phyloP scores from a whole-genome alignment of 2,113 vertebrate genomes.

The Anoplopoma fimbria region DNA sequence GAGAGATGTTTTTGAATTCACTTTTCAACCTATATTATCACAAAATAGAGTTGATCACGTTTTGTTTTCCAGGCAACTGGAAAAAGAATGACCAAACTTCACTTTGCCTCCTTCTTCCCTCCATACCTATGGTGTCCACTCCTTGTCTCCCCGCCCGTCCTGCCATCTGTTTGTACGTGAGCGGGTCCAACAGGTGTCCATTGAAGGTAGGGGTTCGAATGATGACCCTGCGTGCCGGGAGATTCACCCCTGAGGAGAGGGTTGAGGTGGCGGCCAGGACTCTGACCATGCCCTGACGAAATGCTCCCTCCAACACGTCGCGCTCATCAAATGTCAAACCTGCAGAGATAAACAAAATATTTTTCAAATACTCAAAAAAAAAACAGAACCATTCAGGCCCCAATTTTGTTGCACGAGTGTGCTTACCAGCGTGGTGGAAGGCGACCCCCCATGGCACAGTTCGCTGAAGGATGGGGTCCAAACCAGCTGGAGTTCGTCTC shows the following conservation, averaged over 20 bases:
- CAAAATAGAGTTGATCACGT: background rate
- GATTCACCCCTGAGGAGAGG: conserved; percentile 96
- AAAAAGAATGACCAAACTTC: background rate
- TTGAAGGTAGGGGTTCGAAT: conserved; percentile 93
- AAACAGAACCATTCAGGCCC: background rate
- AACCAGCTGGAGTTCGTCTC: conserved; percentile 88
- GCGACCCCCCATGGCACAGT: conserved; percentile 94
- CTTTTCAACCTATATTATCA: too few species aligned
- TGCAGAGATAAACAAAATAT: conserved; percentile 56
- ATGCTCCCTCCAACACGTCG: conserved; percentile 93
- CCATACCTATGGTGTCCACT: conserved; percentile 89
- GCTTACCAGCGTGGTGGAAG: conserved; percentile 96
- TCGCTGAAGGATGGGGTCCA: conserved; percentile 90
- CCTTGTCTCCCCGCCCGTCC: conserved; percentile 97
- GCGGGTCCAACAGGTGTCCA: conserved; percentile 89
- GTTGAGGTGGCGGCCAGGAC: conserved; percentile 95
- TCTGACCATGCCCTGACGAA: conserved; percentile 89
- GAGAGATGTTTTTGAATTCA: background rate
- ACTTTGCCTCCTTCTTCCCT: background rate
- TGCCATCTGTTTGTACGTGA: conserved; percentile 97
- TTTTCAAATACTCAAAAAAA: background rate
- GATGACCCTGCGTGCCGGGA: conserved; percentile 95
- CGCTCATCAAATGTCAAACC: conserved; percentile 97
- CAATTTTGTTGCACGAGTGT: background rate
- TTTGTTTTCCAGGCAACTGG: background rate